Conservation (phyloP, 1,140 invertebrate species). For the Drosophila parvula region DNA sequence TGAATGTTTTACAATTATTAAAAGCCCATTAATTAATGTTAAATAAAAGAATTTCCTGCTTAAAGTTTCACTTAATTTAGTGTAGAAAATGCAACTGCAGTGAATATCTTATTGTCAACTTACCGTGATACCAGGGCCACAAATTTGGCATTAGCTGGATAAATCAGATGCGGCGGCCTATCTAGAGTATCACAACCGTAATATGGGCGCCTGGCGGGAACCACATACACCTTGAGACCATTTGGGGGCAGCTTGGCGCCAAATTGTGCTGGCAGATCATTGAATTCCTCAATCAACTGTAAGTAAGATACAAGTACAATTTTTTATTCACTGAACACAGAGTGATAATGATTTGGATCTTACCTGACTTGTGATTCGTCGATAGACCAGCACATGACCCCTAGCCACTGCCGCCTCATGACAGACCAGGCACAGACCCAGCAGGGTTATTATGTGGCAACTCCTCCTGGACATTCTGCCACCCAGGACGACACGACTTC, state of each 20-base stretch:
- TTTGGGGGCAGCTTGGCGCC: slow-evolving; percentile 86
- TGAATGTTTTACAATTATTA: too few species aligned
- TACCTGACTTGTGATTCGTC: slow-evolving; percentile 64
- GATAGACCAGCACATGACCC: slow-evolving; percentile 71
- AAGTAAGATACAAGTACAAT: not conserved
- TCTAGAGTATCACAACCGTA: slow-evolving; percentile 53
- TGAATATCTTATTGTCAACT: too few species aligned
- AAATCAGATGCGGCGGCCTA: slow-evolving; percentile 85
- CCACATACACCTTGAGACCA: slow-evolving; percentile 88
- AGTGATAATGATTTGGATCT: not conserved
- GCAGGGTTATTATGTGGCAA: slow-evolving; percentile 51
- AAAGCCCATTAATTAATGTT: too few species aligned
- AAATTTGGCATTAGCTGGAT: slow-evolving; percentile 87
- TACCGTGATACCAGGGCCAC: slow-evolving; percentile 89
- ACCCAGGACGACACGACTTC: slow-evolving; percentile 12
- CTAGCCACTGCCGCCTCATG: slow-evolving; percentile 38
- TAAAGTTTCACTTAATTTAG: too few species aligned
- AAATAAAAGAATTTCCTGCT: too few species aligned
- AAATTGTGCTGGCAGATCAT: slow-evolving; percentile 89
- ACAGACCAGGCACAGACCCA: slow-evolving; percentile 61
- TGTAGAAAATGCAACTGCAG: too few species aligned
- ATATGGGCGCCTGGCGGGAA: slow-evolving; percentile 85
- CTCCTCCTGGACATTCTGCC: slow-evolving; percentile 52
- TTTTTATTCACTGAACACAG: too few species aligned
- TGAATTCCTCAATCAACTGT: slow-evolving; percentile 88